Percentiles rank a stretch among this genome's conserved stretches.
Conservation (phyloP, 2,888 invertebrate species). For the Labia minor region DNA sequence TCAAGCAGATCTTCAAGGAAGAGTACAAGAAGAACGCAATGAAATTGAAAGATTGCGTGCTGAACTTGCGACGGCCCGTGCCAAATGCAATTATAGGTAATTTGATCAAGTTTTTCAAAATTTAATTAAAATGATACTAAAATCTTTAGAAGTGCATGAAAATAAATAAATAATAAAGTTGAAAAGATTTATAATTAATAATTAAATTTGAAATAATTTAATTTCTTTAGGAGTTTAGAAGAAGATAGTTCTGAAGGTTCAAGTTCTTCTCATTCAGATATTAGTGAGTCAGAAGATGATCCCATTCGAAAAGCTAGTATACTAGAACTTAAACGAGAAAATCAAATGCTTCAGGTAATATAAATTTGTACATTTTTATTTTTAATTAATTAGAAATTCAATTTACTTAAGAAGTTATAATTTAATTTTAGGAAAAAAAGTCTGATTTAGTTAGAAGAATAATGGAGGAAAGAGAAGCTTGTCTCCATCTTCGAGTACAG, state of each 20-base stretch:
- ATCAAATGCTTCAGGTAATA: conserved; percentile 48
- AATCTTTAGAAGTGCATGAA: too few species aligned
- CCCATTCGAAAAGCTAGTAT: conserved; percentile 42
- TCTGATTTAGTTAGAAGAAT: conserved; percentile 55
- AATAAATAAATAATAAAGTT: too few species aligned
- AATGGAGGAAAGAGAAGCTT: conserved; percentile 59
- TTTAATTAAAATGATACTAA: too few species aligned
- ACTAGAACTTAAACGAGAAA: conserved; percentile 49
- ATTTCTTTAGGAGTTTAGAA: conserved; percentile 23
- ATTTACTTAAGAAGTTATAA: background rate
- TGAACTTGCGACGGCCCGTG: conserved; percentile 30
- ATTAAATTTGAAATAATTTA: too few species aligned
- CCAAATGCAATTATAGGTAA: conserved; percentile 24
- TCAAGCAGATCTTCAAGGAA: conserved; percentile 54
- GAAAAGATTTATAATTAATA: too few species aligned
- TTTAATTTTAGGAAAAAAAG: conserved; percentile 44
- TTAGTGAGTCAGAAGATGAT: conserved; percentile 35
- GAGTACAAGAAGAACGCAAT: conserved; percentile 60
- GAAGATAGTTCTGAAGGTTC: conserved; percentile 24
- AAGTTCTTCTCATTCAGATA: conserved; percentile 28
- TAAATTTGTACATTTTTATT: too few species aligned
- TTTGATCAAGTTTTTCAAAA: too few species aligned
- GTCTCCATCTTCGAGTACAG: conserved; percentile 55
- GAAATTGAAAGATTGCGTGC: conserved; percentile 57
- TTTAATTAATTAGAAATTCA: background rate